phyloP scores from a whole-genome alignment of 2,797 vertebrate genomes.

The Muscicapa striata region DNA sequence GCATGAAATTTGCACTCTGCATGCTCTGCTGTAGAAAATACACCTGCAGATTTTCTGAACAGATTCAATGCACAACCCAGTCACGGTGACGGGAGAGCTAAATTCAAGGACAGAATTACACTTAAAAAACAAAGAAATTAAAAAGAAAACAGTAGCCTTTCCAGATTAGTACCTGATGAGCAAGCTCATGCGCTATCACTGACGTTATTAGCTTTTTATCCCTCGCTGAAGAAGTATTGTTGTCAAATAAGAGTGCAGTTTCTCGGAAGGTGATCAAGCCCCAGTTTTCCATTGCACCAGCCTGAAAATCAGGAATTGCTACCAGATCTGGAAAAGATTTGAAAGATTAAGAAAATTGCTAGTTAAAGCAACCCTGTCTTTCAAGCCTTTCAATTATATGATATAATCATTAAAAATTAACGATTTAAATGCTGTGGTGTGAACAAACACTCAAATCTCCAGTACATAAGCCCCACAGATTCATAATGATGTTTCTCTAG shows the following conservation, averaged over 20 bases:
- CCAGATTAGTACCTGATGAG: conserved; percentile 88
- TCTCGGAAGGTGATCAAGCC: conserved; percentile 94
- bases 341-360: neutral
- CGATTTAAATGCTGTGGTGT: neutral
- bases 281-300: conserved; percentile 98
- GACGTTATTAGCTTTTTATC: conserved; percentile 89
- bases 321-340: conserved; percentile 85
- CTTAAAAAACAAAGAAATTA: neutral
- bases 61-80: neutral
- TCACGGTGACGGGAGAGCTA: neutral
- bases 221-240: conserved; percentile 79
- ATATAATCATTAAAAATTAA: neutral
- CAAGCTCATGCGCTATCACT: conserved; percentile 92
- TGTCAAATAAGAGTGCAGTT: conserved; percentile 83
- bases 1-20: neutral
- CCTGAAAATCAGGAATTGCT: conserved; percentile 93
- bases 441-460: neutral
- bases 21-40: neutral
- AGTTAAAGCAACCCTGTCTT: neutral
- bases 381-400: neutral
- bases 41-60: neutral
- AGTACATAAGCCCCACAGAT: neutral
- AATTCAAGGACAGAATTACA: neutral
- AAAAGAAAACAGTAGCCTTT: neutral
- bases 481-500: neutral